Evolutionary conservation across 1,140 invertebrate genomes (phyloP).

Genomic region (Coenobita brevimanus): DNA sequence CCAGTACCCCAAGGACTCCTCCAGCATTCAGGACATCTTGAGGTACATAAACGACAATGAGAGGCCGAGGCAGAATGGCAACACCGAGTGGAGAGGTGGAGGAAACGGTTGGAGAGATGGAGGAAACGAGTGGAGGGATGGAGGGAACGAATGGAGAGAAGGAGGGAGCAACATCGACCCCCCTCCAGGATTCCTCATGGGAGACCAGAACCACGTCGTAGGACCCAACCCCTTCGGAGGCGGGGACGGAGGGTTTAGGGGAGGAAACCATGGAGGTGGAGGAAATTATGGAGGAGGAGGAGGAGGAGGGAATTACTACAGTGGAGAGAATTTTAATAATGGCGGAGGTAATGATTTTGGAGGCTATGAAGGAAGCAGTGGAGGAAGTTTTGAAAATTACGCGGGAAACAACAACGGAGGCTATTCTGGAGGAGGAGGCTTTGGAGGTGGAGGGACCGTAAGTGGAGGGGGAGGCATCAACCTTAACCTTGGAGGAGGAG

Average conservation of each 20-base stretch:
- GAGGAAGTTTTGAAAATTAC: not conserved
- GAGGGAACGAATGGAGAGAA: not conserved
- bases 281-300: not conserved
- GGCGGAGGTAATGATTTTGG: not conserved
- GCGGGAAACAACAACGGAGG: not conserved
- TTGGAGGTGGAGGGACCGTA: not conserved
- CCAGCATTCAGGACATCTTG: constrained; percentile 52
- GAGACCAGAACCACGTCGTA: constrained; percentile 30
- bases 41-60: constrained; percentile 27
- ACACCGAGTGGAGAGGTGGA: not conserved
- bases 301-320: not conserved
- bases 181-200: constrained; percentile 14
- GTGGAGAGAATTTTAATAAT: constrained; percentile 12
- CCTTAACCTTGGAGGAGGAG: not conserved
- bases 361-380: constrained; percentile 4
- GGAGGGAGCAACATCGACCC: not conserved
- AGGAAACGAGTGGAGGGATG: not conserved
- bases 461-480: not conserved
- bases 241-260: not conserved
- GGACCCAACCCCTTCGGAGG: constrained; percentile 22
- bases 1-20: constrained; percentile 26
- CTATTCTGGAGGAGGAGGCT: not conserved
- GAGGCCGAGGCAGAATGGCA: not conserved
- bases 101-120: not conserved
- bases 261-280: not conserved